phyloP scores from a whole-genome alignment of 2,797 vertebrate genomes.

The Melanotaenia maccullochi region DNA sequence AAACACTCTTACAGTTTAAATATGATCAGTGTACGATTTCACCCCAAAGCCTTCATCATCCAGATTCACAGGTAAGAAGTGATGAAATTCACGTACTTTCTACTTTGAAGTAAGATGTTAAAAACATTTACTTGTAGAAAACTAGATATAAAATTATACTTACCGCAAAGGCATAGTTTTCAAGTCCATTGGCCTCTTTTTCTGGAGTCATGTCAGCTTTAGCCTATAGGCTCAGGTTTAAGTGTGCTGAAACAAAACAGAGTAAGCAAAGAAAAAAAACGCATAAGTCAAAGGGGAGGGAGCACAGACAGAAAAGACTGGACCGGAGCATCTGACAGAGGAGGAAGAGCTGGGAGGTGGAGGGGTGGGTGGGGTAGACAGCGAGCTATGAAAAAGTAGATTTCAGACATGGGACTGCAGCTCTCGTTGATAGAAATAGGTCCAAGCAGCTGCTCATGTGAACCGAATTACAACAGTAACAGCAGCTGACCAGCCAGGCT shows the following conservation, averaged over 20 bases:
- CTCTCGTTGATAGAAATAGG: conserved; percentile 65
- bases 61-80: background rate
- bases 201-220: conserved; percentile 74
- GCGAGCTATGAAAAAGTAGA: conserved; percentile 14
- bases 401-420: conserved; percentile 65
- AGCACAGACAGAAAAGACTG: conserved; percentile 5
- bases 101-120: background rate
- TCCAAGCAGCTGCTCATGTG: conserved; percentile 82
- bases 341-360: conserved; percentile 9
- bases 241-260: conserved; percentile 34
- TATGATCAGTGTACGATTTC: background rate
- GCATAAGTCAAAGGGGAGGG: conserved; percentile 29
- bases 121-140: background rate
- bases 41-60: background rate
- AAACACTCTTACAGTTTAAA: background rate
- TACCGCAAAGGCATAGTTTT: conserved; percentile 85
- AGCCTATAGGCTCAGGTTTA: conserved; percentile 27
- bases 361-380: background rate
- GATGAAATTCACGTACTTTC: background rate
- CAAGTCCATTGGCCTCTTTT: conserved; percentile 81
- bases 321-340: conserved; percentile 16
- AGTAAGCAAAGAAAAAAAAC: conserved; percentile 9
- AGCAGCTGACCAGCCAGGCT: conserved; percentile 74
- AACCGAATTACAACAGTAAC: conserved; percentile 78
- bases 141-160: conserved; percentile 69